A percentile compares a stretch with the other conserved stretches of the same genome.
These are phyloP conservation scores for Clarias platycephalus DNA, from an alignment of 2,797 vertebrate genomes.

Conservation along the genomic window DNA sequence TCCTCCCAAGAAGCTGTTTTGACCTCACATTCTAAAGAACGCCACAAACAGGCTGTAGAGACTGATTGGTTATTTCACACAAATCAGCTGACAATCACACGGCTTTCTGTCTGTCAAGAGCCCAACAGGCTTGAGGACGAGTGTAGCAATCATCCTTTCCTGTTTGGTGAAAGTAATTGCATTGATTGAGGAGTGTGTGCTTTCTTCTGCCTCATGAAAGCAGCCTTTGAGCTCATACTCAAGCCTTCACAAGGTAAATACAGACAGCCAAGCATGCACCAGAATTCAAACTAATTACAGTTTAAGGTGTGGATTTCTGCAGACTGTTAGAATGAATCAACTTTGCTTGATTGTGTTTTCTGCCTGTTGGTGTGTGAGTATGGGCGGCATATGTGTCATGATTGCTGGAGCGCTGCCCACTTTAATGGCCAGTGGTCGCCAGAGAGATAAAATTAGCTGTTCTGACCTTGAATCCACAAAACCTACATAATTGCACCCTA, in stretches of 20 bases:
- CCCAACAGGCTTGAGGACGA: background rate
- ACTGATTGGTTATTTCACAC: constrained; percentile 7
- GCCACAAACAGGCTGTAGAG: background rate
- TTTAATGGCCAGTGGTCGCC: constrained; percentile 33
- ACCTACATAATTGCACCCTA: constrained; percentile 26
- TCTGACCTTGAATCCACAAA: constrained; percentile 47
- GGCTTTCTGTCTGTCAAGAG: constrained; percentile 25
- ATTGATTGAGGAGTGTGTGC: constrained; percentile 36
- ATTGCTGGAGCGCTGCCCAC: constrained; percentile 16
- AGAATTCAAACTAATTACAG: constrained; percentile 41
- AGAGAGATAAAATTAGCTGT: constrained; percentile 27
- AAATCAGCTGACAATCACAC: constrained; percentile 20
- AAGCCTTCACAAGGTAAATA: constrained; percentile 13
- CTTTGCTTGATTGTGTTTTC: constrained; percentile 28
- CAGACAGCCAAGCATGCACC: constrained; percentile 27
- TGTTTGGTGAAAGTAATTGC: constrained; percentile 42
- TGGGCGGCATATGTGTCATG: background rate
- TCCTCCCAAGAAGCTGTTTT: background rate
- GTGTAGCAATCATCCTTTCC: constrained; percentile 37
- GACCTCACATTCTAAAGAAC: background rate
- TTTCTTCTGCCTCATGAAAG: constrained; percentile 4
- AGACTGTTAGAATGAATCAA: constrained; percentile 3
- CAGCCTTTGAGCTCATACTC: constrained; percentile 13
- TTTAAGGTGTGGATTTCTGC: constrained; percentile 36
- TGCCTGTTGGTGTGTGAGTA: background rate